A percentile compares a stretch with the other conserved stretches of the same genome.
Evolutionary conservation across 2,797 vertebrate species (phyloP).

Genomic region (Gambelia wislizenii): DNA sequence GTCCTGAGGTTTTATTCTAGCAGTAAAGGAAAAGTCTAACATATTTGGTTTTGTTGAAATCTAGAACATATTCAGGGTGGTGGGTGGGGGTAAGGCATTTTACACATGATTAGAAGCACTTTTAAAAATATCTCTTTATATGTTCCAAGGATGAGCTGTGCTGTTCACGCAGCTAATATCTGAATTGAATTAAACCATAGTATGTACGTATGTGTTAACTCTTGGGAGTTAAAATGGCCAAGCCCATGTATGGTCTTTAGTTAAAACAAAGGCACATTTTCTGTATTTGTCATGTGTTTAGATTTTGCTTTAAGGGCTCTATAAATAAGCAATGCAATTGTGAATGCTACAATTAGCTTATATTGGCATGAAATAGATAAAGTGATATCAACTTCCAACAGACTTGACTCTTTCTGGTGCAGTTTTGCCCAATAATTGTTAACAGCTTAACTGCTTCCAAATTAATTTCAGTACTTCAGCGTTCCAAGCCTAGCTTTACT

Average conservation of each 20-base stretch:
- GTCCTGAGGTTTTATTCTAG: not conserved
- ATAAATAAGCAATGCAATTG: not conserved
- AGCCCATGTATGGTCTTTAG: not conserved
- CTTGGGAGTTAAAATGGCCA: not conserved
- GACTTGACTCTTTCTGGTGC: constrained; percentile 5
- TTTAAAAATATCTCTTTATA: not conserved
- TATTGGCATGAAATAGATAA: not conserved
- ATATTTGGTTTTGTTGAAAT: not conserved
- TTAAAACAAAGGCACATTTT: not conserved
- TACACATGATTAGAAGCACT: not conserved
- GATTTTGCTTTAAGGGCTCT: not conserved
- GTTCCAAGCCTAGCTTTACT: not conserved
- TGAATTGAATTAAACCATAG: not conserved
- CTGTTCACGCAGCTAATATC: not conserved
- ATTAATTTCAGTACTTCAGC: constrained; percentile 33
- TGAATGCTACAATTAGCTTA: not conserved
- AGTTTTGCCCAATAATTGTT: constrained; percentile 39
- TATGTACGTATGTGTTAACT: not conserved
- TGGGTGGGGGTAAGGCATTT: not conserved
- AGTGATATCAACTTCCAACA: constrained; percentile 14
- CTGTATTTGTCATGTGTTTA: too few species aligned
- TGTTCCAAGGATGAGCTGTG: not conserved
- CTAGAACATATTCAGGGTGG: not conserved
- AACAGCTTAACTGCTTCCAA: constrained; percentile 18
- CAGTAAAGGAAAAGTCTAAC: too few species aligned